Conservation (phyloP, 2,888 invertebrate genomes). For the Philhelius pedissequus region DNA sequence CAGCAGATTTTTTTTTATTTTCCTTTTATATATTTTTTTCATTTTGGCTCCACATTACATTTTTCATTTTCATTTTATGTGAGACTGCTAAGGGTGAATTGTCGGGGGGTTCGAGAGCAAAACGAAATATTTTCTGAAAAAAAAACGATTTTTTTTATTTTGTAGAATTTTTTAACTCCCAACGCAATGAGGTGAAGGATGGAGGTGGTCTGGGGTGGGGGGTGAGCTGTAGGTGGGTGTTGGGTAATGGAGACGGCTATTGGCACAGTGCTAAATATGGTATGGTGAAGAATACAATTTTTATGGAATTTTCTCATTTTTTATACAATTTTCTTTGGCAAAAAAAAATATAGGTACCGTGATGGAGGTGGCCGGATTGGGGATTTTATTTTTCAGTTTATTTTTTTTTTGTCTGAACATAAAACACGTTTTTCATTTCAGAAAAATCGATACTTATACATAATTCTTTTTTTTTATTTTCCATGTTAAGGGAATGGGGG, state of each 20-base stretch:
- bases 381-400: not conserved
- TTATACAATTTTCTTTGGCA: constrained; percentile 50
- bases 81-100: constrained; percentile 31
- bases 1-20: constrained; percentile 49
- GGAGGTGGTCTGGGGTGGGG: not conserved
- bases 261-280: constrained; percentile 13
- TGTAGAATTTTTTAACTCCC: constrained; percentile 44
- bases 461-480: not conserved
- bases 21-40: constrained; percentile 30
- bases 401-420: not conserved
- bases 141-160: constrained; percentile 33
- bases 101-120: constrained; percentile 30
- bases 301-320: constrained; percentile 67
- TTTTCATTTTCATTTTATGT: constrained; percentile 56
- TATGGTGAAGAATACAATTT: constrained; percentile 57
- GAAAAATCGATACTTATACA: constrained; percentile 18
- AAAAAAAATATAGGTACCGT: not conserved
- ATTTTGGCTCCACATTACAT: constrained; percentile 61
- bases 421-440: constrained; percentile 26
- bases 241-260: not conserved
- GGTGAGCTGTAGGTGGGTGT: not conserved
- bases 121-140: constrained; percentile 56
- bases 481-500: not conserved
- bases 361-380: not conserved
- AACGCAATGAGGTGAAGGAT: constrained; percentile 11